Evolutionary conservation across 2,113 vertebrate genomes (phyloP).

Genomic region (Mixornis gularis): DNA sequence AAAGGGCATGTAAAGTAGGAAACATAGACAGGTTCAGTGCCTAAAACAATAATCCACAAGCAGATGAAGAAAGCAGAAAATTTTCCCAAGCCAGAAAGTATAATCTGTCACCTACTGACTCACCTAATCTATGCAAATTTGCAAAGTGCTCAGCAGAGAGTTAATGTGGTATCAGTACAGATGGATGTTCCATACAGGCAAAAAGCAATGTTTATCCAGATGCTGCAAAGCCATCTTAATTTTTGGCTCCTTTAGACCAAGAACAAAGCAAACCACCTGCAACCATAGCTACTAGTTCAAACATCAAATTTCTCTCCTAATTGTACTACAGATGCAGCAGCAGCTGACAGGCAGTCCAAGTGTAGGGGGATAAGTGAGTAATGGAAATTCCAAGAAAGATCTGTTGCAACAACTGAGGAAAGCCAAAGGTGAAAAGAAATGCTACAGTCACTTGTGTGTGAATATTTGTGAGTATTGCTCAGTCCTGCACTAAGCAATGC

Average conservation of each 20-base stretch:
- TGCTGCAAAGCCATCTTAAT: neutral
- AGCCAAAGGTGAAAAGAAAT: neutral
- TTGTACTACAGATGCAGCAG: neutral
- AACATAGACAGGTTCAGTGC: neutral
- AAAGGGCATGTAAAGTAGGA: neutral
- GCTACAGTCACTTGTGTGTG: neutral
- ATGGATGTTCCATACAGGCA: neutral
- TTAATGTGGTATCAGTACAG: neutral
- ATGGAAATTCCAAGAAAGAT: neutral
- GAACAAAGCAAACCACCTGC: conserved; percentile 1
- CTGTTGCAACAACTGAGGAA: neutral
- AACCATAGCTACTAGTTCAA: conserved; percentile 21
- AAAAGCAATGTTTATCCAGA: neutral
- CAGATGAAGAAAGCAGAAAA: neutral
- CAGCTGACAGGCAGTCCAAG: neutral
- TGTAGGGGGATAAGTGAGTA: neutral
- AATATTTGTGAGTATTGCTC: neutral
- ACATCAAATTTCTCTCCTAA: conserved; percentile 21
- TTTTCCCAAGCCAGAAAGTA: neutral
- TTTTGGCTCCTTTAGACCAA: conserved; percentile 13
- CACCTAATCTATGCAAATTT: neutral
- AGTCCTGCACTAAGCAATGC: neutral
- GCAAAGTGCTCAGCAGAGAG: neutral
- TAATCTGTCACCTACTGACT: neutral
- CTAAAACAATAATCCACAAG: neutral